phyloP scores from a whole-genome alignment of 2,113 vertebrate genomes.

The Chaetorhynchus papuensis region DNA sequence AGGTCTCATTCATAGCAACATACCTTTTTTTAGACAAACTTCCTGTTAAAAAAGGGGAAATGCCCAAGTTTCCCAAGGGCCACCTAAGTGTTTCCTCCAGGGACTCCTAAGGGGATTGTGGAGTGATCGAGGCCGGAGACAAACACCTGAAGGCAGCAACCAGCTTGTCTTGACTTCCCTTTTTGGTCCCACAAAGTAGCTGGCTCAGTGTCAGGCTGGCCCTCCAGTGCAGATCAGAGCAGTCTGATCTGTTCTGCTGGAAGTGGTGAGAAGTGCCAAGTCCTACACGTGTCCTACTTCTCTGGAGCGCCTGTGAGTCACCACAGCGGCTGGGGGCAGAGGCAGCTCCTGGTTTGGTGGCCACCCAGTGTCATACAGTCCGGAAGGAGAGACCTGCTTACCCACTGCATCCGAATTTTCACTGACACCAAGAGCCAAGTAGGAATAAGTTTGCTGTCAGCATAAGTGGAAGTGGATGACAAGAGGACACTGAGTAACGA shows the following conservation, averaged over 20 bases:
- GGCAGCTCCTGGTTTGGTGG: background rate
- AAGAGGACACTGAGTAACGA: background rate
- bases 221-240: background rate
- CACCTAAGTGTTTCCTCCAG: background rate
- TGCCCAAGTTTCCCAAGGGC: background rate
- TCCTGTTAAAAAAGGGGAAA: background rate
- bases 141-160: background rate
- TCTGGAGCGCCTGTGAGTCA: background rate
- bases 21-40: background rate
- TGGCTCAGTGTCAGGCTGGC: background rate
- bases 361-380: background rate
- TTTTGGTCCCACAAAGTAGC: background rate
- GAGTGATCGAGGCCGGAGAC: background rate
- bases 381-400: background rate
- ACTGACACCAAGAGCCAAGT: background rate
- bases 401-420: accelerated
- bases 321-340: background rate
- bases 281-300: background rate
- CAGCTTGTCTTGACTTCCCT: background rate
- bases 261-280: background rate
- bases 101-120: background rate
- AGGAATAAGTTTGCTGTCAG: background rate
- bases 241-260: background rate
- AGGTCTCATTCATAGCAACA: background rate
- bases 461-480: background rate